Conservation (phyloP, 2,113 vertebrate genomes). For the Perca flavescens region DNA sequence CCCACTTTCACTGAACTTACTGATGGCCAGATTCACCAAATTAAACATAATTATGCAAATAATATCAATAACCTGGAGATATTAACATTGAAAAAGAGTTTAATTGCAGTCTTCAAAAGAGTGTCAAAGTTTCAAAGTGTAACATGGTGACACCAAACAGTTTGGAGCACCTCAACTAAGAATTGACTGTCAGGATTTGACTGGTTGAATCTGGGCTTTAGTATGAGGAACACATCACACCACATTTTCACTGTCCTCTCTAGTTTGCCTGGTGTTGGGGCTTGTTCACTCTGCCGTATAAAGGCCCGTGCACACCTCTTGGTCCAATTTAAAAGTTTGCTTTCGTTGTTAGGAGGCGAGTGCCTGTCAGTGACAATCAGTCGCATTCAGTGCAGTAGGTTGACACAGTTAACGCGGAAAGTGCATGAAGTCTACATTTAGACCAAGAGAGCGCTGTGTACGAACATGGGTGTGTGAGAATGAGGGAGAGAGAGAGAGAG, state of each 20-base stretch:
- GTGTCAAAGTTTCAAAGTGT: constrained; percentile 20
- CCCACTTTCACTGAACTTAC: constrained; percentile 69
- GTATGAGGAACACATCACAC: constrained; percentile 73
- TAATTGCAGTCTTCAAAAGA: constrained; percentile 9
- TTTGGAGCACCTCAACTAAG: constrained; percentile 25
- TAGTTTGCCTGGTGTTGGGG: constrained; percentile 51
- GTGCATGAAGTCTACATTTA: constrained; percentile 52
- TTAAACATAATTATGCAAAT: not conserved
- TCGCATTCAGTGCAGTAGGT: constrained; percentile 40
- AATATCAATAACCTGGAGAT: not conserved
- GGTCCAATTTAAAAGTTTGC: constrained; percentile 55
- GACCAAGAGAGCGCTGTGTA: constrained; percentile 37
- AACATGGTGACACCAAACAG: constrained; percentile 27
- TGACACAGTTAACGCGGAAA: constrained; percentile 45
- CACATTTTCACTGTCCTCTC: constrained; percentile 74
- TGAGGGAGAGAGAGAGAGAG: constrained; percentile 18
- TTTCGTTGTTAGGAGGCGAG: constrained; percentile 28
- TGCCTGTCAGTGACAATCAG: constrained; percentile 46
- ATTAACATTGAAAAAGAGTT: not conserved
- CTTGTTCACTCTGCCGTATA: constrained; percentile 48
- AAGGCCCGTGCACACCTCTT: constrained; percentile 53
- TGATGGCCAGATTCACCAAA: constrained; percentile 78
- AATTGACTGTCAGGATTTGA: constrained; percentile 43
- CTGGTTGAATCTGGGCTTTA: constrained; percentile 79
- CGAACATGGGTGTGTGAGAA: constrained; percentile 37